These are phyloP conservation scores for Panagrolaimus sp. DNA, from an alignment of 1,140 invertebrate genomes.

Conservation along the genomic window DNA sequence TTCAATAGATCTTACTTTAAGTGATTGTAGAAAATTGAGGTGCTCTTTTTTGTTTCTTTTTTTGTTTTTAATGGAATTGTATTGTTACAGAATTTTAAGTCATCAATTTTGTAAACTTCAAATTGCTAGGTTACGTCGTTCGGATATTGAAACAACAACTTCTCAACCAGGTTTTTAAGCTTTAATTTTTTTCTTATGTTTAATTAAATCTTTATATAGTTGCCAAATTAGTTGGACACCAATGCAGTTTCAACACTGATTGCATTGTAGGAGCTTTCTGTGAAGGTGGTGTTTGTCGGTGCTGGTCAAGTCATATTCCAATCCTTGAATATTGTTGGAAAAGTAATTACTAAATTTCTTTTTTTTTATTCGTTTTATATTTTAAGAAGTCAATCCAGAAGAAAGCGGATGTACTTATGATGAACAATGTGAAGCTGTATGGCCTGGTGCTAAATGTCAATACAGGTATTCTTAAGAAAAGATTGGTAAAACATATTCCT, in stretches of 20 bases:
- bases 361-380: background rate
- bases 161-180: no score
- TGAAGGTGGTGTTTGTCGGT: constrained; percentile 12
- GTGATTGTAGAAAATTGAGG: constrained; percentile 3
- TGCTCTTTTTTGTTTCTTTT: background rate
- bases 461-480: background rate
- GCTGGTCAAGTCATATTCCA: constrained; percentile 4
- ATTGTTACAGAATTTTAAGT: constrained; percentile 10
- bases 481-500: no score
- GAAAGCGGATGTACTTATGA: constrained; percentile 31
- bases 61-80: background rate
- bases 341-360: constrained; percentile 19
- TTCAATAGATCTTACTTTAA: background rate
- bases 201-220: background rate
- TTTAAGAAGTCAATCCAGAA: constrained; percentile 29
- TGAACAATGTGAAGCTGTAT: constrained; percentile 27
- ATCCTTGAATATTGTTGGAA: constrained; percentile 22
- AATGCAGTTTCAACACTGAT: constrained; percentile 19
- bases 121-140: background rate
- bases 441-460: constrained; percentile 23
- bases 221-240: constrained; percentile 13
- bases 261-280: constrained; percentile 21
- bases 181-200: background rate
- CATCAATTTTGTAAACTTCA: constrained; percentile 10
- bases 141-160: background rate